Conservation (phyloP, 2,113 vertebrate genomes). For the Gnathonemus longibarbis region DNA sequence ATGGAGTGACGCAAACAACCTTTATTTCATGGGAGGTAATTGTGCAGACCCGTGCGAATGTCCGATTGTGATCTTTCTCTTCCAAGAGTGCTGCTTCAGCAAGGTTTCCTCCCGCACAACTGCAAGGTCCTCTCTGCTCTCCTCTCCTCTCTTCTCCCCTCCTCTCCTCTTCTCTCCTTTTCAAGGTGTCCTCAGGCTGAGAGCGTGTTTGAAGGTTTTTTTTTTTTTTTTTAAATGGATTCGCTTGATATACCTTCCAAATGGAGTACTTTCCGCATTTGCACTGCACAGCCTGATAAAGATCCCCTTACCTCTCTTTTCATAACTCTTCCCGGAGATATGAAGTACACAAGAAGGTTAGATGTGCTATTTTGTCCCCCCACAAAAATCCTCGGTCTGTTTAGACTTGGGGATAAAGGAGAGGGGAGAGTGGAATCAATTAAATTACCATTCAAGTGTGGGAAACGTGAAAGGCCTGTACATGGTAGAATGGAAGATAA, state of each 20-base stretch:
- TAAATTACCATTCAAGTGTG: slow-evolving; percentile 98
- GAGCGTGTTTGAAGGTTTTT: slow-evolving; percentile 86
- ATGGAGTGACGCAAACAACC: slow-evolving; percentile 60
- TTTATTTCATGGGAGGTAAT: slow-evolving; percentile 76
- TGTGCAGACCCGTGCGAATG: slow-evolving; percentile 66
- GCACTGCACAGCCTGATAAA: slow-evolving; percentile 98
- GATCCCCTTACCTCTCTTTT: slow-evolving; percentile 98
- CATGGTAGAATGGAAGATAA: slow-evolving; percentile 42
- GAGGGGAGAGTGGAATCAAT: slow-evolving; percentile 80
- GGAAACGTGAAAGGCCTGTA: slow-evolving; percentile 16
- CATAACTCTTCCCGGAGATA: slow-evolving; percentile 97
- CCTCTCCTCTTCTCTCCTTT: slow-evolving; percentile 83
- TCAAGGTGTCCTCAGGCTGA: slow-evolving; percentile 98
- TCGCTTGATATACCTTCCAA: slow-evolving; percentile 99
- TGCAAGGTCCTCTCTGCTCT: slow-evolving; percentile 84
- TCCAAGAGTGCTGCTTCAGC: slow-evolving; percentile 96
- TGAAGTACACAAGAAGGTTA: slow-evolving; percentile 99
- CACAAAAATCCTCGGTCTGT: slow-evolving; percentile 54
- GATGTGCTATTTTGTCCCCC: slow-evolving; percentile 86
- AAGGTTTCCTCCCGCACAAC: slow-evolving; percentile 74
- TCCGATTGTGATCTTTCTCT: slow-evolving; percentile 80
- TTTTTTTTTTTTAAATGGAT: slow-evolving; percentile 73
- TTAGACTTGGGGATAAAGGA: slow-evolving; percentile 45
- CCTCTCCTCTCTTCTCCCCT: not conserved
- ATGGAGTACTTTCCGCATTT: slow-evolving; percentile 99